These are phyloP conservation scores for Tyrophagus putrescentiae DNA, from an alignment of 1,140 invertebrate genomes.

Conservation along the genomic window DNA sequence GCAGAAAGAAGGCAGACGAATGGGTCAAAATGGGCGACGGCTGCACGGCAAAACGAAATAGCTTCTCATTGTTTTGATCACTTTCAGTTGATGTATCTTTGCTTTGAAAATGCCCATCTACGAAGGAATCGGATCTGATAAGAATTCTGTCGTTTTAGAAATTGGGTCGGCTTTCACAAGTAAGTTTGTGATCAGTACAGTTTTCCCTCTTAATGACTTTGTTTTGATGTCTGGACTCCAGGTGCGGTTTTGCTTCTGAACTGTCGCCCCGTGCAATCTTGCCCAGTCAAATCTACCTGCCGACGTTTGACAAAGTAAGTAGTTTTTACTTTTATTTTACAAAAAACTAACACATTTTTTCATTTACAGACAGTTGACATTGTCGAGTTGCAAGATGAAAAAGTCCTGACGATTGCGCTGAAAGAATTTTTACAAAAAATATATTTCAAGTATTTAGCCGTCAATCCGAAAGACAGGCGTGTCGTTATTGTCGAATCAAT, in stretches of 20 bases:
- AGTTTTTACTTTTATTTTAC: slow-evolving; percentile 6
- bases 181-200: slow-evolving; percentile 37
- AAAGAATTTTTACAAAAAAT: slow-evolving; percentile 73
- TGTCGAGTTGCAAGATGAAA: slow-evolving; percentile 50
- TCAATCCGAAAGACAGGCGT: slow-evolving; percentile 80
- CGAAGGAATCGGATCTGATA: slow-evolving; percentile 64
- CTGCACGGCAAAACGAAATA: too few relatives aligned
- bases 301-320: slow-evolving; percentile 42
- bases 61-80: neutral
- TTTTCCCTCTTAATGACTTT: slow-evolving; percentile 16
- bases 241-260: slow-evolving; percentile 81
- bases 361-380: slow-evolving; percentile 38
- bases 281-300: slow-evolving; percentile 53
- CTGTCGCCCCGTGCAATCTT: slow-evolving; percentile 69
- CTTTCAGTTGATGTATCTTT: neutral
- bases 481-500: slow-evolving; percentile 81
- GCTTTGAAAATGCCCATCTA: slow-evolving; percentile 42
- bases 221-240: slow-evolving; percentile 34
- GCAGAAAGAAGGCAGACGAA: too few relatives aligned
- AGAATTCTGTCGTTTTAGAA: slow-evolving; percentile 73
- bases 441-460: slow-evolving; percentile 73
- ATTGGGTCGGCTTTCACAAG: slow-evolving; percentile 88
- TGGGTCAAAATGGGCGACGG: too few relatives aligned
- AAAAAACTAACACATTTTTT: slow-evolving; percentile 17
- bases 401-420: slow-evolving; percentile 66